phyloP scores from a whole-genome alignment of 2,888 invertebrate genomes.

The Melanostoma mellinum region DNA sequence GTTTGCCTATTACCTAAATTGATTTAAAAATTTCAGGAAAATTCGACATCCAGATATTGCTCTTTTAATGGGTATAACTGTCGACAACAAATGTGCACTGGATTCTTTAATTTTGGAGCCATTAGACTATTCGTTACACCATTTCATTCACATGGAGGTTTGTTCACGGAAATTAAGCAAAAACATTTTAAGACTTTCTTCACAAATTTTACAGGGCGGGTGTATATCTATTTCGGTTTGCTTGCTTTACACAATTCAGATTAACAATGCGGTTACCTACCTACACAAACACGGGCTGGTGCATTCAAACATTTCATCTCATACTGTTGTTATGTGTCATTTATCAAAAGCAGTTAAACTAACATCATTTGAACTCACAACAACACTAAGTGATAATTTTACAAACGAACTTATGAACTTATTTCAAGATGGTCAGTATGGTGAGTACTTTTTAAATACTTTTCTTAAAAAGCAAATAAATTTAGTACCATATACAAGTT shows the following conservation, averaged over 20 bases:
- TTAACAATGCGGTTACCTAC: constrained; percentile 58
- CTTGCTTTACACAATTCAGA: constrained; percentile 52
- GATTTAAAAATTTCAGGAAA: constrained; percentile 34
- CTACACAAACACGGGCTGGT: constrained; percentile 61
- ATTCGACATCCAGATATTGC: constrained; percentile 64
- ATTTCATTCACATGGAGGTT: constrained; percentile 57
- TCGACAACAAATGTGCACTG: constrained; percentile 56
- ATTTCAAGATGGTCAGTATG: constrained; percentile 46
- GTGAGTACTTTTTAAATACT: background rate
- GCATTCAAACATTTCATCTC: constrained; percentile 63
- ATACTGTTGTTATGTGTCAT: constrained; percentile 56
- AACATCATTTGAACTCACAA: constrained; percentile 62
- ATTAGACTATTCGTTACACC: constrained; percentile 47
- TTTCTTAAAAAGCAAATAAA: background rate
- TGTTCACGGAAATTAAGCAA: background rate
- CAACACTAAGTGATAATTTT: constrained; percentile 29
- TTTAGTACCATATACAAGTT: too few species aligned
- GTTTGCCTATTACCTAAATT: background rate
- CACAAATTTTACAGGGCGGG: constrained; percentile 27
- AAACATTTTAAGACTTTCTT: background rate
- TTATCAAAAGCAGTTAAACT: constrained; percentile 57
- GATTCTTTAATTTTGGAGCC: constrained; percentile 64
- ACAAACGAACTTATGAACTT: constrained; percentile 39
- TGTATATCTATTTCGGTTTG: constrained; percentile 47
- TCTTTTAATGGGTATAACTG: constrained; percentile 62